A percentile compares a stretch with the other conserved stretches of the same genome.
Evolutionary conservation across 2,888 invertebrate species (phyloP).

Genomic region (Carpatolechia fugitivella): DNA sequence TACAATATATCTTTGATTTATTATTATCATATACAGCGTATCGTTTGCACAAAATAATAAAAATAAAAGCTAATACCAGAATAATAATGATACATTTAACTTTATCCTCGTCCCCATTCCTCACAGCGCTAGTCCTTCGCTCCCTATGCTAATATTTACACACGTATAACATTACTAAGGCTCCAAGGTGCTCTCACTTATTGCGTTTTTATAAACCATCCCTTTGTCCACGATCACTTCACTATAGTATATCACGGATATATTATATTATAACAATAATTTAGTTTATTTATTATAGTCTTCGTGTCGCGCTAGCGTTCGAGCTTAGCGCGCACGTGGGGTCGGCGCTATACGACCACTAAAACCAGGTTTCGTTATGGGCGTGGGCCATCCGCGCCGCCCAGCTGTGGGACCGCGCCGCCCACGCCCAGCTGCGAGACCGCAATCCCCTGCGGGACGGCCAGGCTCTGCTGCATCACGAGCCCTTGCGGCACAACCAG

Average conservation of each 20-base stretch:
- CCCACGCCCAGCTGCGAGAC: too few species aligned
- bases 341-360: constrained; percentile 53
- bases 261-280: too few species aligned
- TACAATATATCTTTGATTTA: too few species aligned
- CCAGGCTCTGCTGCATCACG: constrained; percentile 22
- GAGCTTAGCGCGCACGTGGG: constrained; percentile 13
- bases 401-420: constrained; percentile 16
- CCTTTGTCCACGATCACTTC: constrained; percentile 20
- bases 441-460: constrained; percentile 23
- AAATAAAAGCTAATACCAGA: constrained; percentile 40
- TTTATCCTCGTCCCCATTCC: constrained; percentile 49
- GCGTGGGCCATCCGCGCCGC: constrained; percentile 32
- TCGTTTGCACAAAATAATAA: constrained; percentile 62
- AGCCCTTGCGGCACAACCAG: background rate
- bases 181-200: constrained; percentile 60
- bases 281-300: background rate
- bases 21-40: too few species aligned
- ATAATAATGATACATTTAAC: constrained; percentile 50
- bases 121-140: constrained; percentile 54
- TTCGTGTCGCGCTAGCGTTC: constrained; percentile 14
- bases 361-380: constrained; percentile 66
- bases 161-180: constrained; percentile 64
- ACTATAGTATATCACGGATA: constrained; percentile 26
- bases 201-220: constrained; percentile 35
- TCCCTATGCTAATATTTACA: constrained; percentile 68